A percentile compares a stretch with the other conserved stretches of the same genome.
These are phyloP conservation scores for Amphiprion percula DNA, from an alignment of 2,113 vertebrate genomes.

Conservation along the genomic window DNA sequence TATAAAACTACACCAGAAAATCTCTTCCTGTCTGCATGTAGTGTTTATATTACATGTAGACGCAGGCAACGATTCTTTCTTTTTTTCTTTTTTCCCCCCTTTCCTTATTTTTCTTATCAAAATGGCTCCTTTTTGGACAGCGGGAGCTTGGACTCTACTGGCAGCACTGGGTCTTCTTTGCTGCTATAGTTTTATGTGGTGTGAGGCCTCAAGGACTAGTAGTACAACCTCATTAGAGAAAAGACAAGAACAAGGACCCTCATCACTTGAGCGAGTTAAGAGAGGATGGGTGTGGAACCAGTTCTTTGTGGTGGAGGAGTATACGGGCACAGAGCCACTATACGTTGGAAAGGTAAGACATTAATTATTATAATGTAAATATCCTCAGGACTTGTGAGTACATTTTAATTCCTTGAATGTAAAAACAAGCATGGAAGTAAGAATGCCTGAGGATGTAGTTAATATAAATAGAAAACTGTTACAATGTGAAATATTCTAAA, in stretches of 20 bases:
- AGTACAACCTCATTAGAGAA: constrained; percentile 42
- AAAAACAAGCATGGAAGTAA: too few relatives aligned
- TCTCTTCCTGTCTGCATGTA: constrained; percentile 19
- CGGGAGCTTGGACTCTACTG: constrained; percentile 66
- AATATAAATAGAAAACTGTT: too few relatives aligned
- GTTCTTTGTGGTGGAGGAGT: constrained; percentile 99
- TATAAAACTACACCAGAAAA: constrained; percentile 21
- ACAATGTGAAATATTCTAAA: not conserved
- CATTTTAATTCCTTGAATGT: not conserved
- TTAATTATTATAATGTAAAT: constrained; percentile 4
- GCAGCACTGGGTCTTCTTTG: constrained; percentile 71
- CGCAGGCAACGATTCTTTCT: constrained; percentile 14
- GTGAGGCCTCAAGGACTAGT: constrained; percentile 82
- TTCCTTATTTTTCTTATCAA: constrained; percentile 37
- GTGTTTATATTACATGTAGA: constrained; percentile 76
- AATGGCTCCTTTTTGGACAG: constrained; percentile 79
- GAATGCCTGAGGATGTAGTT: too few relatives aligned
- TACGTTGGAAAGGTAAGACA: constrained; percentile 96
- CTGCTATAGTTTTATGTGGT: constrained; percentile 70
- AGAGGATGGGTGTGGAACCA: constrained; percentile 99
- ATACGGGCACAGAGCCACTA: constrained; percentile 96
- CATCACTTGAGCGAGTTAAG: constrained; percentile 90
- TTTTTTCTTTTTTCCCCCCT: constrained; percentile 19
- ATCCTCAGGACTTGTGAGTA: not conserved
- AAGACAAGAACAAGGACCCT: constrained; percentile 74